Evolutionary conservation across 1,140 invertebrate species (phyloP), one percentile per base, ranked within the genome.

Genomic region (Hylyphantes graminicola): DNA sequence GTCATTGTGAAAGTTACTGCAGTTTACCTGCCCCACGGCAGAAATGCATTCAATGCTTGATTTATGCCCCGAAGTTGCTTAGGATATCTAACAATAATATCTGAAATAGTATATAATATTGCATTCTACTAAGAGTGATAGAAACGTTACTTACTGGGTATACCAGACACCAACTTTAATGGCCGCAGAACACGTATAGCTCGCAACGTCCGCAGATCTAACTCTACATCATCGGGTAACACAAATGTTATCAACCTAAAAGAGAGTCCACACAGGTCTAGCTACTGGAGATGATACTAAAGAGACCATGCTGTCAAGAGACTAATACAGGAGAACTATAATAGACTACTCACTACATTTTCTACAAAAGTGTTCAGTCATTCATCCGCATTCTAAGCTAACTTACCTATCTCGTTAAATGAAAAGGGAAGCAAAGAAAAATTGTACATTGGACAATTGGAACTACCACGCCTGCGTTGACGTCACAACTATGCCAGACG

Each of bases 91-190:
- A 5, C 35, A 35, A 35, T 35, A 1, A 35, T 35, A 1, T 35
- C 35, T 35, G 1, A 5, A 35, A 35, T 35, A 35, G 1, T 5
- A 35, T 35, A 35, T 5, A 35, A 35, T 35, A 35, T 35, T 35
- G 35, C 35, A 35, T 35, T 1, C 35, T 35, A 35, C 35, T 35
- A 35, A 5, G 35, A 5, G 35, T 35, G 35, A 1, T 2, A 35
- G 35, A 5, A 35, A 35, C 5, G 2, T 53, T 65, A 89, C 91
- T 88, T 90, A 93, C 92, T 93, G 88, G 93, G 93, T 86, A 93
- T 92, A 82, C 93, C 93, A 78, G 92, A 93, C 17, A 93, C 93
- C 86, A 93, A 88, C 88, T 93, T 93, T 61, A 93, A 89, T 15
- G 93, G 93, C 74, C 92, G 88, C 76, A 93, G 88, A 64, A 93